Percentiles rank a stretch among this genome's conserved stretches.
These are phyloP conservation scores for Aspidiotus rigidus DNA, from an alignment of 2,888 invertebrate species.

Conservation along the genomic window DNA sequence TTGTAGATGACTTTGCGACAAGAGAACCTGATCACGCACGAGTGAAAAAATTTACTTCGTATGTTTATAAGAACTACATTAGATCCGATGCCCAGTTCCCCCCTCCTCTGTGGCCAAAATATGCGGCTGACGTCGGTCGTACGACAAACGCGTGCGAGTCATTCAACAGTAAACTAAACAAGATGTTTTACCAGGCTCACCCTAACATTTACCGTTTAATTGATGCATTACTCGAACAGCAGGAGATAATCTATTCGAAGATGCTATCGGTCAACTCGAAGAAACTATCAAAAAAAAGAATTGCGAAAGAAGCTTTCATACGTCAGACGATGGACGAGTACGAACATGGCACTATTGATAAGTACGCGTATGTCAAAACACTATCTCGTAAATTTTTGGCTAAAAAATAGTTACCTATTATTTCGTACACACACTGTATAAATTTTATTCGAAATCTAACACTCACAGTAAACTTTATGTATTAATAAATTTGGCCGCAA, in stretches of 20 bases:
- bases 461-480: too few relatives aligned
- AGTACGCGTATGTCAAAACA: too few relatives aligned
- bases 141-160: slow-evolving; percentile 1
- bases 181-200: slow-evolving; percentile 5
- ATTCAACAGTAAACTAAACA: background rate
- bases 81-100: background rate
- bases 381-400: too few relatives aligned
- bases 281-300: too few relatives aligned
- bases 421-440: too few relatives aligned
- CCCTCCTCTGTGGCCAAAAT: background rate
- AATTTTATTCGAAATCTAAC: too few relatives aligned
- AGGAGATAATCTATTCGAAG: background rate
- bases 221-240: background rate
- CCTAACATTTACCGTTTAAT: background rate
- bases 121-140: background rate
- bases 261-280: too few relatives aligned
- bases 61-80: background rate
- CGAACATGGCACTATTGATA: too few relatives aligned
- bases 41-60: background rate
- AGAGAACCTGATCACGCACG: background rate
- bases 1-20: background rate
- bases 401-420: too few relatives aligned
- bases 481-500: too few relatives aligned
- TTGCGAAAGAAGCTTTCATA: too few relatives aligned
- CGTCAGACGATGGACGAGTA: too few relatives aligned